phyloP scores from a whole-genome alignment of 35 echinoderm and acorn worm genomes.

The Antedon bifida region DNA sequence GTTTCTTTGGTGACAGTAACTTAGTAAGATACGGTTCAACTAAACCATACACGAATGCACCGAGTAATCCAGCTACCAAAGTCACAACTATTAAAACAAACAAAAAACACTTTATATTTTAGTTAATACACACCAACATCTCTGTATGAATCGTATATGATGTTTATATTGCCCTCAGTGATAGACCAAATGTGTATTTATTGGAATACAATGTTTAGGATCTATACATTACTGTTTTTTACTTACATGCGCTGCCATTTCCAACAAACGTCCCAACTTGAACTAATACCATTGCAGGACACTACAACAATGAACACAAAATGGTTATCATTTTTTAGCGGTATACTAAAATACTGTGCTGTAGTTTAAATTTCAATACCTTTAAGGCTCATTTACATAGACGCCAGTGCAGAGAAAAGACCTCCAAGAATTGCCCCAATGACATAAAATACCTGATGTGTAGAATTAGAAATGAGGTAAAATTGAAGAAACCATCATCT shows the following conservation, averaged over 20 bases:
- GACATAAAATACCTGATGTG: constrained; percentile 24
- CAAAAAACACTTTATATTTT: too few species aligned
- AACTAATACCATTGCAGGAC: constrained; percentile 59
- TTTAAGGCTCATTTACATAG: too few species aligned
- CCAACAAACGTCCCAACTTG: constrained; percentile 50
- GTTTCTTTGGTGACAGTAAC: constrained; percentile 24
- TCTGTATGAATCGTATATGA: too few species aligned
- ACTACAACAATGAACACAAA: constrained; percentile 25
- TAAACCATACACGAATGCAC: constrained; percentile 14
- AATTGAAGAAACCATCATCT: too few species aligned
- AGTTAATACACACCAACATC: too few species aligned
- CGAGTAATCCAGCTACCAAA: constrained; percentile 18
- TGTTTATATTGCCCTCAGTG: too few species aligned
- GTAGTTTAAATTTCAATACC: background rate
- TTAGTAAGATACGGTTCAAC: constrained; percentile 3
- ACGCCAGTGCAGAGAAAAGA: constrained; percentile 18
- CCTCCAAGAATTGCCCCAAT: constrained; percentile 26
- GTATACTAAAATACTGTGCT: background rate
- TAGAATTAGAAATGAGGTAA: background rate
- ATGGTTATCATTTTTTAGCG: too few species aligned
- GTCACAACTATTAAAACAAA: constrained; percentile 18
- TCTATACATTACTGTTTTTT: background rate
- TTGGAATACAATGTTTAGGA: too few species aligned
- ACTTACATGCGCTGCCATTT: constrained; percentile 27
- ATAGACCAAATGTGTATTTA: too few species aligned